A percentile compares a stretch with the other conserved stretches of the same genome.
Conservation (phyloP, 2,888 invertebrate species). For the Hanleya hanleyi region DNA sequence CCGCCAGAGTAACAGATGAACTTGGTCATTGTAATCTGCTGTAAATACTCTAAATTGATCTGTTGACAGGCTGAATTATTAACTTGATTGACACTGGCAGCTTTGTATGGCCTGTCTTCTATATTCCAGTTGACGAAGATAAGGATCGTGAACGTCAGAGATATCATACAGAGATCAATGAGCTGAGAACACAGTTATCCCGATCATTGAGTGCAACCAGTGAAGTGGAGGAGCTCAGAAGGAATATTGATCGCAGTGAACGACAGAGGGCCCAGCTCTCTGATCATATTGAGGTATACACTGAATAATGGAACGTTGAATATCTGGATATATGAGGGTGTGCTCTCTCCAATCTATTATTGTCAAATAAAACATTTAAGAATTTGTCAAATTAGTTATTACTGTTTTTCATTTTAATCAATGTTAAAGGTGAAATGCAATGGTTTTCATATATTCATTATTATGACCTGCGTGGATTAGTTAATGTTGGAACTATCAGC, state of each 20-base stretch:
- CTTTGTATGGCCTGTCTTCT: not conserved
- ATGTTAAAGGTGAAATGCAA: too few species aligned
- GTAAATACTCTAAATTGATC: not conserved
- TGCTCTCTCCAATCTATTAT: not conserved
- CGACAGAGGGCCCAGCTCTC: conserved; percentile 67
- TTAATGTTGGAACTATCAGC: too few species aligned
- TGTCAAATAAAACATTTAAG: too few species aligned
- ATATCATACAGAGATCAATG: conserved; percentile 50
- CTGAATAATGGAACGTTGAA: too few species aligned
- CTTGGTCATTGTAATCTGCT: not conserved
- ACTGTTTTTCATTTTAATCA: too few species aligned
- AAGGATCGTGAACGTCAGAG: conserved; percentile 52
- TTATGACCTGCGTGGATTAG: too few species aligned
- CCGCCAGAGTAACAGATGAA: not conserved
- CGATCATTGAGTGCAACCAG: conserved; percentile 58
- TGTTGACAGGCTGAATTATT: not conserved
- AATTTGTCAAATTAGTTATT: too few species aligned
- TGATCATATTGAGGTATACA: conserved; percentile 70
- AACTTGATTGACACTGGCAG: not conserved
- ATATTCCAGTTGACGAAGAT: conserved; percentile 46
- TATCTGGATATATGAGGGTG: not conserved
- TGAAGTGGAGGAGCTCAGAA: conserved; percentile 59
- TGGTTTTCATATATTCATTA: too few species aligned
- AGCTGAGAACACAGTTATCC: conserved; percentile 58
- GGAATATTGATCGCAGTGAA: conserved; percentile 65